phyloP scores from a whole-genome alignment of 2,888 invertebrate genomes.

The Troides helena region DNA sequence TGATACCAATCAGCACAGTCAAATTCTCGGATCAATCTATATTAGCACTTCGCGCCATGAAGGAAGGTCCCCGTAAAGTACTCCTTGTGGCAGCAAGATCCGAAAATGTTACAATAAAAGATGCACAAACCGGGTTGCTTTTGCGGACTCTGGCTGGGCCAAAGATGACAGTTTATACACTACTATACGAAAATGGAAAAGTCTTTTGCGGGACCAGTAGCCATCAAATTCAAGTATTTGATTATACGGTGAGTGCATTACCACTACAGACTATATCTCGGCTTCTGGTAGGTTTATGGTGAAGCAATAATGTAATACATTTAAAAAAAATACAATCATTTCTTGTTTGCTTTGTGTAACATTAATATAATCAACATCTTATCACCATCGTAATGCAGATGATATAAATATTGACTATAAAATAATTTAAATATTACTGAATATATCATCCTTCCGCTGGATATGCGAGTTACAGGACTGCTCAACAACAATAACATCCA shows the following conservation, averaged over 20 bases:
- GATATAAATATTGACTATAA: too few relatives aligned
- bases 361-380: too few relatives aligned
- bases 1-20: slow-evolving; percentile 75
- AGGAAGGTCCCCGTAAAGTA: slow-evolving; percentile 86
- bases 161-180: slow-evolving; percentile 84
- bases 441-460: too few relatives aligned
- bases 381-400: too few relatives aligned
- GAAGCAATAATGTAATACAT: too few relatives aligned
- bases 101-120: slow-evolving; percentile 85
- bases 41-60: slow-evolving; percentile 84
- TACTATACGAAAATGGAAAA: slow-evolving; percentile 83
- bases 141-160: slow-evolving; percentile 82
- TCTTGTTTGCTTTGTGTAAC: too few relatives aligned
- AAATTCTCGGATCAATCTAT: slow-evolving; percentile 84
- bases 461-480: too few relatives aligned
- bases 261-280: not conserved
- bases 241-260: slow-evolving; percentile 84
- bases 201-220: slow-evolving; percentile 89
- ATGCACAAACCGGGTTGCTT: slow-evolving; percentile 85
- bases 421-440: too few relatives aligned
- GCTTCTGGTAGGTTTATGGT: too few relatives aligned
- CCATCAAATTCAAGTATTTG: slow-evolving; percentile 86
- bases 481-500: too few relatives aligned
- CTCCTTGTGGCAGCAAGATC: slow-evolving; percentile 85
- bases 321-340: too few relatives aligned